These are phyloP conservation scores for Limnodromus scolopaceus DNA, from an alignment of 2,797 vertebrate genomes.

Conservation along the genomic window DNA sequence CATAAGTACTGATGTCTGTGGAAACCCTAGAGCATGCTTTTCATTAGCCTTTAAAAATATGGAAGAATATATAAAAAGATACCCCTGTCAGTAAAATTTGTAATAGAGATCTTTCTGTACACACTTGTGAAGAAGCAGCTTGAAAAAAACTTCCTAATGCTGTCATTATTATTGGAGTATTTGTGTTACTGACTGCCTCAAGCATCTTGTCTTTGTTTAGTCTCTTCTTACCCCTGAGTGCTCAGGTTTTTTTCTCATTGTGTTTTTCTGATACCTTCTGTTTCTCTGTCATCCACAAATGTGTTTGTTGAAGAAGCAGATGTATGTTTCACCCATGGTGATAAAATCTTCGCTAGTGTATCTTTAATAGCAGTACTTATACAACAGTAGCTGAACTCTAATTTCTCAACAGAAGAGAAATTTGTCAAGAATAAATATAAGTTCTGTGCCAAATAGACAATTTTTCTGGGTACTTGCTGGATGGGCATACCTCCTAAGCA, in stretches of 20 bases:
- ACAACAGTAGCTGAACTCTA: not conserved
- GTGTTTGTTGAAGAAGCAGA: not conserved
- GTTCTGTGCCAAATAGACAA: not conserved
- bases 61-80: not conserved
- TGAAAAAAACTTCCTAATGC: not conserved
- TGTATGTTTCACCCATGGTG: not conserved
- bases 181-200: conserved; percentile 17
- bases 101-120: conserved; percentile 14
- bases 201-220: conserved; percentile 30
- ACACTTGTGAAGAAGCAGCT: not conserved
- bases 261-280: conserved; percentile 29
- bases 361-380: not conserved
- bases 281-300: not conserved
- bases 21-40: not conserved
- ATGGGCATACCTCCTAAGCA: not conserved
- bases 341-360: not conserved
- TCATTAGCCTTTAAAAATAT: not conserved
- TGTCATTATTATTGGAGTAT: conserved; percentile 2
- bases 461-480: not conserved
- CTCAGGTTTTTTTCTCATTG: not conserved
- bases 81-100: not conserved
- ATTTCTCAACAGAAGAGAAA: not conserved
- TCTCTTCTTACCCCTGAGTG: not conserved
- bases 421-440: not conserved
- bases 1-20: not conserved